Percentiles rank a stretch among this genome's conserved stretches.
These are phyloP conservation scores for Xylocampa areola DNA, from an alignment of 2,888 invertebrate species.

Conservation along the genomic window DNA sequence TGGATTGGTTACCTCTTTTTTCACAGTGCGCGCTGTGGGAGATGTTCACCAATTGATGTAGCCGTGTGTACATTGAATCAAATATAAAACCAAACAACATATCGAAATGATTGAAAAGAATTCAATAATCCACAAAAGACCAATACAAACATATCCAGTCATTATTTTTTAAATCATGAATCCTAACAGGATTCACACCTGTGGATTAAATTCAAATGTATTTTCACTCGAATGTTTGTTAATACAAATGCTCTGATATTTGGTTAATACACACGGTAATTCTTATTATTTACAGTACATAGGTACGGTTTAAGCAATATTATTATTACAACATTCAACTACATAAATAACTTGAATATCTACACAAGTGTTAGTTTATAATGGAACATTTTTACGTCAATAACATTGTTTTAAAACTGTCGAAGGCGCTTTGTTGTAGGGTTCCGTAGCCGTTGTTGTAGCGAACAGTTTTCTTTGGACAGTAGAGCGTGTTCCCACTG, in stretches of 20 bases:
- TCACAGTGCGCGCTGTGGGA: no score
- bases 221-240: slow-evolving; percentile 14
- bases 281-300: slow-evolving; percentile 16
- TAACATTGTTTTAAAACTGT: slow-evolving; percentile 15
- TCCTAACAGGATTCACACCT: not conserved
- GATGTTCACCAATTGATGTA: no score
- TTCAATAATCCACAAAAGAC: no score
- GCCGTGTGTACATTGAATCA: no score
- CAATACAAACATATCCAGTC: no score
- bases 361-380: slow-evolving; percentile 6
- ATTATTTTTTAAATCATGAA: no score
- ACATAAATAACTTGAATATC: no score
- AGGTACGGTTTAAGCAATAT: slow-evolving; percentile 17
- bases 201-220: not conserved
- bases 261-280: no score
- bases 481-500: no score
- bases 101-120: no score
- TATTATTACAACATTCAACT: not conserved
- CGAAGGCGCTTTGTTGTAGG: slow-evolving; percentile 7
- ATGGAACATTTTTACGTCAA: slow-evolving; percentile 10
- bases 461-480: slow-evolving; percentile 21
- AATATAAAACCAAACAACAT: no score
- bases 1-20: no score
- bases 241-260: slow-evolving; percentile 18
- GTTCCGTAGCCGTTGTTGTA: slow-evolving; percentile 8